Percentiles rank a stretch among this genome's conserved stretches.
These are phyloP conservation scores for Porites australiensis DNA, from an alignment of 64 coral and sea anemone species.

Conservation along the genomic window DNA sequence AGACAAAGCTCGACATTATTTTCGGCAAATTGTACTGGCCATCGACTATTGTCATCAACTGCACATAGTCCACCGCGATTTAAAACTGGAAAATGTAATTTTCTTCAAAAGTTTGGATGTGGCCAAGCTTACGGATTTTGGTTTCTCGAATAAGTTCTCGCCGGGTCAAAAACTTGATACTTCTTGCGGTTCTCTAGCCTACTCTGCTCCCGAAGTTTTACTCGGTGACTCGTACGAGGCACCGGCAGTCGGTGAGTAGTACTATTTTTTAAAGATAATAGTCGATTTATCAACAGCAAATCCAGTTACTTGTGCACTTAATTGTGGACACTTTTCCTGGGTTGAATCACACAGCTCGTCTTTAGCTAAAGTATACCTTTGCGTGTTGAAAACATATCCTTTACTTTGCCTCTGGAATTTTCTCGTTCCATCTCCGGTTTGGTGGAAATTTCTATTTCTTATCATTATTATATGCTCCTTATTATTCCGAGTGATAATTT, in stretches of 20 bases:
- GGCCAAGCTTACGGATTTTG: slow-evolving; percentile 99
- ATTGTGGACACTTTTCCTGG: not conserved
- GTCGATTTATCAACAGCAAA: not conserved
- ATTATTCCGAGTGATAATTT: no score
- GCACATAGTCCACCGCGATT: slow-evolving; percentile 97
- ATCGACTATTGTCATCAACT: slow-evolving; percentile 99
- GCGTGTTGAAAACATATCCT: no score
- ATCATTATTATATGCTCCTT: no score
- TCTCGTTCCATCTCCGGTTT: no score
- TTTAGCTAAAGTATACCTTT: not conserved
- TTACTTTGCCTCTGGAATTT: no score
- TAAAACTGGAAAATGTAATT: slow-evolving; percentile 99
- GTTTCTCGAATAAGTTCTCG: slow-evolving; percentile 98
- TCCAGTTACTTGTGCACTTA: not conserved
- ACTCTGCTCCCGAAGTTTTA: slow-evolving; percentile 98
- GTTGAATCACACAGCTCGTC: not conserved
- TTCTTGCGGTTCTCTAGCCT: slow-evolving; percentile 94
- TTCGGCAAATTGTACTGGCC: slow-evolving; percentile 97
- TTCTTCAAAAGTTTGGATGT: slow-evolving; percentile 97
- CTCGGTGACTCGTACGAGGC: slow-evolving; percentile 97
- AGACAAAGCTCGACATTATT: slow-evolving; percentile 93
- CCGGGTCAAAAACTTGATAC: slow-evolving; percentile 95
- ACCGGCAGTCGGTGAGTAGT: slow-evolving; percentile 94
- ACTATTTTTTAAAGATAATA: not conserved
- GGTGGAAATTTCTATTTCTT: no score